These are phyloP conservation scores for Apamea anceps DNA, from an alignment of 2,888 invertebrate genomes.

Conservation along the genomic window DNA sequence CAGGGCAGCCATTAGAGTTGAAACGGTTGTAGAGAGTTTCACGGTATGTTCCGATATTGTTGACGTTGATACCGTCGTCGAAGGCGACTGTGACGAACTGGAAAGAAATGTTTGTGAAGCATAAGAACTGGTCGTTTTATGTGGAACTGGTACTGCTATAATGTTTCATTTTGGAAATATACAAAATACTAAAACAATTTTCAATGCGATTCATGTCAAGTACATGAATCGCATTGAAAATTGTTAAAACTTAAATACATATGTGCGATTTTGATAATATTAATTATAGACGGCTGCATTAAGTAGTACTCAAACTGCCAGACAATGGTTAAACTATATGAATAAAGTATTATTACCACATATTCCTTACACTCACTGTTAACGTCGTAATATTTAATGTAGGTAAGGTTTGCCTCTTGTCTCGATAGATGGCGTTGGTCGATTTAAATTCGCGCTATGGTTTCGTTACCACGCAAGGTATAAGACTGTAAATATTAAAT, in stretches of 20 bases:
- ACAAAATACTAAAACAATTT: no score
- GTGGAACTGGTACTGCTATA: background rate
- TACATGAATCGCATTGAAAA: no score
- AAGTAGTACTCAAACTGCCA: background rate
- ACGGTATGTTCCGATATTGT: slow-evolving; percentile 90
- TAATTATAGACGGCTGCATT: background rate
- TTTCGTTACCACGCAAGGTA: no score
- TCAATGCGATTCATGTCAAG: background rate
- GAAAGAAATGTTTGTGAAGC: slow-evolving; percentile 54
- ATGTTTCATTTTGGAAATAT: no score
- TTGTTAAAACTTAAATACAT: no score
- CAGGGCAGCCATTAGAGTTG: slow-evolving; percentile 92
- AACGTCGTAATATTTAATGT: no score
- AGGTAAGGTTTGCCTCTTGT: no score
- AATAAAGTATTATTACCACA: background rate
- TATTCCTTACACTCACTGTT: background rate
- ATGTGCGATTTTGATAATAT: no score
- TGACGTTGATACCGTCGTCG: slow-evolving; percentile 91
- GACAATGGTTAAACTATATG: background rate
- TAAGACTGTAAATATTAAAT: no score
- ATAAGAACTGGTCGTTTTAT: background rate
- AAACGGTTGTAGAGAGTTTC: slow-evolving; percentile 85
- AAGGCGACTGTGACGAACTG: slow-evolving; percentile 93
- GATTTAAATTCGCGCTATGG: no score
- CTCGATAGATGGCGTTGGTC: no score